Evolutionary conservation across 2,888 invertebrate species (phyloP), one percentile per base, ranked within the genome.

Genomic region (Podotricha telesiphe): DNA sequence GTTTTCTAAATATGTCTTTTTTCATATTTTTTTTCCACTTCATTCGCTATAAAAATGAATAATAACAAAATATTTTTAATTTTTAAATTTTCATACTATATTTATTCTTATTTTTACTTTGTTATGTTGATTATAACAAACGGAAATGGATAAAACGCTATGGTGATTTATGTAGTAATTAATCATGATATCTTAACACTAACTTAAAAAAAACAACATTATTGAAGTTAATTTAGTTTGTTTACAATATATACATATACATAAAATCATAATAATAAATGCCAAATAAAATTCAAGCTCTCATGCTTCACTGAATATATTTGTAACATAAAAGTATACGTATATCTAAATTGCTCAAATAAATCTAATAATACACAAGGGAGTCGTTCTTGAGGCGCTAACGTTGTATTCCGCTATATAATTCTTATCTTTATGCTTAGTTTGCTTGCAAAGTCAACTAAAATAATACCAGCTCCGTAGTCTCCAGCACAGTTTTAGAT

Each of bases 341-440:
- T 53, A 22, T 40, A 20, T 58, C 42, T 58, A 37, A 42, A 58
- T 58, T 58, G 45, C 19, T 62, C 15, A 62, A 69, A 62, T 65
- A 65, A 62, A 65, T 69, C 65, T 61, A 65, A 61, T 55, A 65
- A 55, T 55, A 62, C 40, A 69, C 65, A 61, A 67, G 56, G 66
- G 67, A 51, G 68, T 59, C 63, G 70, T 70, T 66, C 48, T 20
- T 56, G 51, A 15, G 55, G 58, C 58, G n/a, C 47, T 22, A 20
- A 51, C 55, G 22, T 63, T 55, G 55, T 66, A 50, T 45, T 58
- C 62, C 28, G 62, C 63, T 50, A 58, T 34, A 66, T 69, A 62
- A 65, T 66, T 58, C 63, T 70, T 69, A 69, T 69, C 63, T 69
- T 69, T 63, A 69, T 69, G 66, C 56, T 69, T 63, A 66, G 34